Evolutionary conservation across 2,797 vertebrate genomes (phyloP).

Genomic region (Pteronotus mesoamericanus): DNA sequence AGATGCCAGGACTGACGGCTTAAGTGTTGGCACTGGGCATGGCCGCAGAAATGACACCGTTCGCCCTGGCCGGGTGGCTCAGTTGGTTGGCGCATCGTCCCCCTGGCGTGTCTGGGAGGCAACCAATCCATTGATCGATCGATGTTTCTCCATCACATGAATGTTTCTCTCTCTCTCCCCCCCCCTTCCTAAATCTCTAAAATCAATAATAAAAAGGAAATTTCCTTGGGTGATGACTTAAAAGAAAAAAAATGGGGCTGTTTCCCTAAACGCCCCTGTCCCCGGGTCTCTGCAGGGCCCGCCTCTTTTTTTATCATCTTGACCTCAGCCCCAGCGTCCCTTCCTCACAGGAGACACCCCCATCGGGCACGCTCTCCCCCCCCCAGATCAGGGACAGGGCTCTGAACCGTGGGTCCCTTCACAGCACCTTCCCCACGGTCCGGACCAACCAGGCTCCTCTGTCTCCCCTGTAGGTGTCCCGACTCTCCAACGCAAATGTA

Average conservation of each 20-base stretch:
- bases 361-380: accelerated
- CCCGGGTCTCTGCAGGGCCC: accelerated
- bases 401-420: background rate
- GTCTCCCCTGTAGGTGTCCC: background rate
- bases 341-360: background rate
- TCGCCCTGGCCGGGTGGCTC: too few species aligned
- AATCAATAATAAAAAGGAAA: too few species aligned
- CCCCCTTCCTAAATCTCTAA: too few species aligned
- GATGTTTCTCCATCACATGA: too few species aligned
- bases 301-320: too few species aligned
- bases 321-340: background rate
- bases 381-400: too few species aligned
- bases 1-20: background rate
- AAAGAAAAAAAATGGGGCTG: background rate
- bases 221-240: too few species aligned
- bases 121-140: too few species aligned
- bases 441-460: background rate
- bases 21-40: accelerated
- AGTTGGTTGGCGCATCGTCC: too few species aligned
- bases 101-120: too few species aligned
- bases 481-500: background rate
- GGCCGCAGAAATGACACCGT: background rate
- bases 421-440: background rate
- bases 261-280: background rate
- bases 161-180: too few species aligned